These are phyloP conservation scores for Ceratina japonica DNA, from an alignment of 1,140 invertebrate genomes.

Conservation along the genomic window DNA sequence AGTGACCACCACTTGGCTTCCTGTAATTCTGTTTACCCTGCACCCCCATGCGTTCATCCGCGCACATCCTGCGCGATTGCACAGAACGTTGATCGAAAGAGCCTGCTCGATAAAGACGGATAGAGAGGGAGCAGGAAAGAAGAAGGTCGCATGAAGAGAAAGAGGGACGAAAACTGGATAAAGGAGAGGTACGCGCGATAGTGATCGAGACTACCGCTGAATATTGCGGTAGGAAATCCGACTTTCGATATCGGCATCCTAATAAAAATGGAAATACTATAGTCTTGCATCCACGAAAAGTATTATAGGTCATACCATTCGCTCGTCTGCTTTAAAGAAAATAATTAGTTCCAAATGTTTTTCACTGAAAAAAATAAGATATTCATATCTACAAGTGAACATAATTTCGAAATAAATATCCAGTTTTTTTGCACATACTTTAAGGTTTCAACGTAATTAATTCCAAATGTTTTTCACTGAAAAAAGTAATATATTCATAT, in stretches of 20 bases:
- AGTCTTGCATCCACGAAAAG: conserved; percentile 7
- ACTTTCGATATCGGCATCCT: conserved; percentile 55
- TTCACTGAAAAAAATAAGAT: too few relatives aligned
- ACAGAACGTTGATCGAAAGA: neutral
- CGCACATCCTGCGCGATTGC: neutral
- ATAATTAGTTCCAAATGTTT: too few relatives aligned
- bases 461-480: too few relatives aligned
- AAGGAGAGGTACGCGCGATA: conserved; percentile 11
- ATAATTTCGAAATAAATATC: too few relatives aligned
- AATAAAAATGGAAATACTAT: conserved; percentile 63
- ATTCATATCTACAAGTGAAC: too few relatives aligned
- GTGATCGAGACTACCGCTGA: conserved; percentile 8
- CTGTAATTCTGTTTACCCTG: conserved; percentile 28
- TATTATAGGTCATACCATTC: neutral
- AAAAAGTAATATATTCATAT: too few relatives aligned
- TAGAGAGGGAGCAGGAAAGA: neutral
- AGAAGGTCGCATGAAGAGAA: neutral
- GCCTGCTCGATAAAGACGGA: neutral
- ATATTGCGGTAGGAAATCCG: conserved; percentile 55
- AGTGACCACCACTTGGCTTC: conserved; percentile 25
- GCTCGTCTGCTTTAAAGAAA: too few relatives aligned
- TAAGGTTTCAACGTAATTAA: too few relatives aligned
- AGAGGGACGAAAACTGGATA: neutral
- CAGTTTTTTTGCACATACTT: too few relatives aligned
- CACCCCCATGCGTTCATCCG: neutral